A percentile compares a stretch with the other conserved stretches of the same genome.
Conservation (phyloP, 1,140 invertebrate genomes). For the Octopus bimaculoides region DNA sequence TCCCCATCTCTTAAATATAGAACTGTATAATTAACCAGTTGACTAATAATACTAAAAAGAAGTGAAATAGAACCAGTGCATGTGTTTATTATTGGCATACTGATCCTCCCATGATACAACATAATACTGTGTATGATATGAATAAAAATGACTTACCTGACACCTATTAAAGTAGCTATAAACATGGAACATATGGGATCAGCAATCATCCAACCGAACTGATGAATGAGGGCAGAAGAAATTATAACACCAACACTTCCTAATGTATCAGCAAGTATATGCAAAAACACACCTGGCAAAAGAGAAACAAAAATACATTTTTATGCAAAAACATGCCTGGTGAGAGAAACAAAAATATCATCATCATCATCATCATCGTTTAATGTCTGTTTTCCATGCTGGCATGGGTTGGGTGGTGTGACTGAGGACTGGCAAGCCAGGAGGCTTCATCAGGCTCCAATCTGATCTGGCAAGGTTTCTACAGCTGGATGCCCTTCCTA, state of each 20-base stretch:
- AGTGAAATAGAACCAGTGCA: too few relatives aligned
- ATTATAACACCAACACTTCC: constrained; percentile 67
- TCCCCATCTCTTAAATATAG: too few relatives aligned
- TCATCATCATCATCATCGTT: constrained; percentile 65
- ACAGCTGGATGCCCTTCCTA: too few relatives aligned
- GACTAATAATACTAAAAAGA: too few relatives aligned
- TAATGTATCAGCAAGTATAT: constrained; percentile 66
- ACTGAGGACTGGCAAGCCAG: too few relatives aligned
- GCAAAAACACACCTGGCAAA: constrained; percentile 64
- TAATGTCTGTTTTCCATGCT: too few relatives aligned
- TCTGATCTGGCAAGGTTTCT: too few relatives aligned
- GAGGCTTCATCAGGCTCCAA: too few relatives aligned
- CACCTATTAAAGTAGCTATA: constrained; percentile 61
- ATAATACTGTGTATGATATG: constrained; percentile 56
- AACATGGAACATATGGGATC: constrained; percentile 67
- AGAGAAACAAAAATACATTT: too few relatives aligned
- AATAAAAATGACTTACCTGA: constrained; percentile 46
- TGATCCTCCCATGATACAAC: constrained; percentile 25
- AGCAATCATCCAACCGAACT: constrained; percentile 63
- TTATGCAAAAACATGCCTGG: too few relatives aligned
- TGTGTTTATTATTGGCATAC: neutral
- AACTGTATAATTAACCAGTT: too few relatives aligned
- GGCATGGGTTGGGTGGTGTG: too few relatives aligned
- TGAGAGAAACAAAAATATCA: neutral
- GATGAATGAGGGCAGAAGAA: constrained; percentile 64